Conservation (phyloP, 2,797 vertebrate genomes). For the Dromococcyx pavoninus region DNA sequence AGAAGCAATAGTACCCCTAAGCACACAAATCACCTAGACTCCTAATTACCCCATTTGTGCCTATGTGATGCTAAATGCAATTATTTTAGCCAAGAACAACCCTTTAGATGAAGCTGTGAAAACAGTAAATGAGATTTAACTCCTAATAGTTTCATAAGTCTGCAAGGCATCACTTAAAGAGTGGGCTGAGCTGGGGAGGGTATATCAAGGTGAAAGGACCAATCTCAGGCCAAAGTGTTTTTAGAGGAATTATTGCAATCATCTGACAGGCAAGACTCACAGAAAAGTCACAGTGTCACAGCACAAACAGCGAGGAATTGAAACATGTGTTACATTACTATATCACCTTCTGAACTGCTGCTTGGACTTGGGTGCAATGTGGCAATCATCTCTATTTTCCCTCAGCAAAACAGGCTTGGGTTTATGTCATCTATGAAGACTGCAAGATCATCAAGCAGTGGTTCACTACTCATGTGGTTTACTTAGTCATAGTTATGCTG, state of each 20-base stretch:
- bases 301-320: background rate
- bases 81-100: background rate
- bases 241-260: background rate
- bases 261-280: background rate
- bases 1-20: background rate
- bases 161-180: background rate
- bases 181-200: accelerated
- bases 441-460: background rate
- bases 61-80: background rate
- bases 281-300: background rate
- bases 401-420: background rate
- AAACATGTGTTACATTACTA: background rate
- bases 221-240: background rate
- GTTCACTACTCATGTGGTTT: background rate
- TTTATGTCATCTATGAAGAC: background rate
- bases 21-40: background rate
- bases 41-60: background rate
- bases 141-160: background rate
- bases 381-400: background rate
- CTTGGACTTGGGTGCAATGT: background rate
- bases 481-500: background rate
- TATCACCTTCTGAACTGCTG: background rate
- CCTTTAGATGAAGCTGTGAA: background rate
- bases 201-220: background rate
- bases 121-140: background rate